A percentile compares a stretch with the other conserved stretches of the same genome.
Evolutionary conservation across 2,888 invertebrate genomes (phyloP).

Genomic region (Stenoptilia bipunctidactyla): DNA sequence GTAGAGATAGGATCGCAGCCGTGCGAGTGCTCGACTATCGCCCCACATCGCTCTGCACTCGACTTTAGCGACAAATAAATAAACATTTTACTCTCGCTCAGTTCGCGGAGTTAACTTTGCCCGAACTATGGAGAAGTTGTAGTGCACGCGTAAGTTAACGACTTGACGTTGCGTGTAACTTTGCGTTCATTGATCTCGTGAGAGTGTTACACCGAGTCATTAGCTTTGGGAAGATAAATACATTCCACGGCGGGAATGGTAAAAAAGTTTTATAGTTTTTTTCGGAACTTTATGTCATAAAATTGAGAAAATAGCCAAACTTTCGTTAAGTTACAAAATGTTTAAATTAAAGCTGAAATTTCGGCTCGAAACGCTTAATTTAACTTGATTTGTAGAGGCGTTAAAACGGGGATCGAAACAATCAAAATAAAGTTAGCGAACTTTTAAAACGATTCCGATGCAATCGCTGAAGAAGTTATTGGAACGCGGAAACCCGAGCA

Average conservation of each 20-base stretch:
- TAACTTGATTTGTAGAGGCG: conserved; percentile 18
- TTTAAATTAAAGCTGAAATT: too few relatives aligned
- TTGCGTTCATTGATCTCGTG: conserved; percentile 37
- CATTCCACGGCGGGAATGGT: background rate
- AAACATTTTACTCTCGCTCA: conserved; percentile 39
- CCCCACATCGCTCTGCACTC: conserved; percentile 26
- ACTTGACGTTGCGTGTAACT: conserved; percentile 41
- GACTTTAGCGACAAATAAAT: conserved; percentile 35
- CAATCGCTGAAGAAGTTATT: conserved; percentile 40
- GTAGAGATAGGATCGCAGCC: conserved; percentile 35
- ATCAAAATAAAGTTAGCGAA: conserved; percentile 34
- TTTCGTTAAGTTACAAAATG: too few relatives aligned
- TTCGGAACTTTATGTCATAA: background rate
- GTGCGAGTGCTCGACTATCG: conserved; percentile 25
- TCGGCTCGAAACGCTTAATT: too few relatives aligned
- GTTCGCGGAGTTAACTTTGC: conserved; percentile 38
- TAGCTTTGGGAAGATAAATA: conserved; percentile 1
- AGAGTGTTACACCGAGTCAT: conserved; percentile 30
- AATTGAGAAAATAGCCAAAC: background rate
- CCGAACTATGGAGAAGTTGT: conserved; percentile 42
- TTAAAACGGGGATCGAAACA: conserved; percentile 19
- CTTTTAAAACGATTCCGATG: conserved; percentile 52
- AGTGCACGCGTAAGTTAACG: conserved; percentile 52
- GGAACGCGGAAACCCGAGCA: conserved; percentile 28
- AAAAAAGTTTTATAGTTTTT: background rate